These are phyloP conservation scores for Lepidochitona cinerea DNA, from an alignment of 2,888 invertebrate species.

Conservation along the genomic window DNA sequence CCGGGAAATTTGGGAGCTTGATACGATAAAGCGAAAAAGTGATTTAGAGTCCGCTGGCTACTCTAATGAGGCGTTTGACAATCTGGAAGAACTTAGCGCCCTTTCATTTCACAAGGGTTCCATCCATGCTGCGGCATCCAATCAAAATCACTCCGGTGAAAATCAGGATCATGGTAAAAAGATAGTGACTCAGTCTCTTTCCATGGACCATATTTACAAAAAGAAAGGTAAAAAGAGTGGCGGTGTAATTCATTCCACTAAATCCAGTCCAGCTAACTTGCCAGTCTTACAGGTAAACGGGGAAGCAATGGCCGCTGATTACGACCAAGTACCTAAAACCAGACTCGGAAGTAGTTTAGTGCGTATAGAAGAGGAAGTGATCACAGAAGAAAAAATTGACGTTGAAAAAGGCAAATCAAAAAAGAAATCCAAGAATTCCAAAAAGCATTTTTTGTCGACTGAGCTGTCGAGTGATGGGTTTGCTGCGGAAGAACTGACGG, in stretches of 20 bases:
- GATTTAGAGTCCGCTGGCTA: not conserved
- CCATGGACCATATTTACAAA: not conserved
- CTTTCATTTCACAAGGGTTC: not conserved
- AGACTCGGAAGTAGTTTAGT: not conserved
- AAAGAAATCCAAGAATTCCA: not conserved
- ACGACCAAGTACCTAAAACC: not conserved
- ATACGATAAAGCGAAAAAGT: not conserved
- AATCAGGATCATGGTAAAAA: not conserved
- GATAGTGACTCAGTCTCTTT: not conserved
- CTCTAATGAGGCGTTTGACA: not conserved
- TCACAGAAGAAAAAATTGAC: not conserved
- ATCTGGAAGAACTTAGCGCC: not conserved
- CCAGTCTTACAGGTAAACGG: constrained; percentile 1
- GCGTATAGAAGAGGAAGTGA: not conserved
- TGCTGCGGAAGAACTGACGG: not conserved
- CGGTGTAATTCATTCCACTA: not conserved
- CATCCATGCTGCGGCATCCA: not conserved
- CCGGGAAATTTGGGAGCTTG: constrained; percentile 3
- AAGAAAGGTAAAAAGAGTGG: not conserved
- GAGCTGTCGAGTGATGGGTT: not conserved
- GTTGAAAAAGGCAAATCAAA: not conserved
- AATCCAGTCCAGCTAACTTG: not conserved
- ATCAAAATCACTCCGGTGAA: not conserved
- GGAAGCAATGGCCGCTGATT: not conserved
- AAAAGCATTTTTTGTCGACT: not conserved